phyloP scores from a whole-genome alignment of 2,888 invertebrate species.

The Eilema sororculum region DNA sequence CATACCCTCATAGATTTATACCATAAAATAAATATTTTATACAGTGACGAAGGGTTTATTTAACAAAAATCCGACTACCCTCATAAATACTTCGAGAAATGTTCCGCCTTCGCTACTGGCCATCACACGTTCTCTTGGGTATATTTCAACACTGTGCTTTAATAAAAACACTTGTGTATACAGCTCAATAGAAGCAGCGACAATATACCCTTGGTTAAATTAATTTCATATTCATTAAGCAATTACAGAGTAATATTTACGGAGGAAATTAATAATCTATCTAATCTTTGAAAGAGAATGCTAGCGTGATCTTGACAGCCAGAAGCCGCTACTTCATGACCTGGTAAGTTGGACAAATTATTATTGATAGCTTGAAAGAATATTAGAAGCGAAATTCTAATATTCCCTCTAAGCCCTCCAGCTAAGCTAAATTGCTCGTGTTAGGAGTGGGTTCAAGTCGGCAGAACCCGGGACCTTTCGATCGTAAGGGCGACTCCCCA shows the following conservation, averaged over 20 bases:
- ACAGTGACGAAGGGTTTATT: neutral
- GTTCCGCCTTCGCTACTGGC: neutral
- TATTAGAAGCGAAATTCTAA: no score
- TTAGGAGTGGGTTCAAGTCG: no score
- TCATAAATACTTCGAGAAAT: neutral
- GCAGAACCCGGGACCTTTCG: no score
- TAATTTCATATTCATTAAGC: neutral
- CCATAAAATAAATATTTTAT: constrained; percentile 21
- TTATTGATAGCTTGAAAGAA: no score
- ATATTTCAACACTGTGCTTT: constrained; percentile 9
- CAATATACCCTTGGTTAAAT: neutral
- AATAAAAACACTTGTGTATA: constrained; percentile 11
- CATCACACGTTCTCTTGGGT: constrained; percentile 6
- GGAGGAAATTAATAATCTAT: neutral
- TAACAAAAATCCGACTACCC: neutral
- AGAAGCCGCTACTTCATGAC: no score
- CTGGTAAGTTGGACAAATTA: no score
- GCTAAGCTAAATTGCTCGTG: no score
- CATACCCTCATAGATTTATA: constrained; percentile 58
- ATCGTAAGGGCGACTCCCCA: no score
- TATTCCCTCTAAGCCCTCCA: no score
- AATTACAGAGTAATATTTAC: neutral
- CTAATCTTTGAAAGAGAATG: neutral
- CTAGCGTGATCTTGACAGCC: no score
- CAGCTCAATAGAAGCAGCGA: constrained; percentile 19